phyloP scores from a whole-genome alignment of 2,797 vertebrate genomes.

The Diplodus puntazzo region DNA sequence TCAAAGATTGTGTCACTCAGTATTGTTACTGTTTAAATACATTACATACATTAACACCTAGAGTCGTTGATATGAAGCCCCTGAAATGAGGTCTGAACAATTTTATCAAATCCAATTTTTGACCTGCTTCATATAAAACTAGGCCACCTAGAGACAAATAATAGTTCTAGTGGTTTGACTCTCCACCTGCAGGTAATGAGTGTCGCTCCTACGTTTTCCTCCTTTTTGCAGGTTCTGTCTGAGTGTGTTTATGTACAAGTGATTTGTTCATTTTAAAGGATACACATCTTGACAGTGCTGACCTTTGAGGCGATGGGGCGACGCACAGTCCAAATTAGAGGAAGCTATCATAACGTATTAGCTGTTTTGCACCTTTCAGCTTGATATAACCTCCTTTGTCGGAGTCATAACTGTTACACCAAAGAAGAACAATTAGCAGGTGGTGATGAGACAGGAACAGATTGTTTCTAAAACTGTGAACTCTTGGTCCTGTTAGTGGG shows the following conservation, averaged over 20 bases:
- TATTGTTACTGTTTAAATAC: constrained; percentile 13
- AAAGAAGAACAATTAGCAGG: neutral
- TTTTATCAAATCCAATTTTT: constrained; percentile 8
- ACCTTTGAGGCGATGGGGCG: neutral
- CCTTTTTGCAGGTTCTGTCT: neutral
- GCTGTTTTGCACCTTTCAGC: neutral
- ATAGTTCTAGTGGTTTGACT: constrained; percentile 2
- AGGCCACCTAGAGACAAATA: neutral
- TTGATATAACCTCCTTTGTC: neutral
- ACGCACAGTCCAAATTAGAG: neutral
- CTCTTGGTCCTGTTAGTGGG: too few species aligned
- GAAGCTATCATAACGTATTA: neutral
- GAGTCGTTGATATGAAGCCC: constrained; percentile 25
- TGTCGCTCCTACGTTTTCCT: neutral
- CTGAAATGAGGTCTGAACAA: neutral
- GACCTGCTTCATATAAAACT: neutral
- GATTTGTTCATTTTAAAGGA: neutral
- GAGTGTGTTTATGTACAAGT: neutral
- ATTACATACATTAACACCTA: neutral
- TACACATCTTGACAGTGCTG: neutral
- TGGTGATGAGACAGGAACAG: neutral
- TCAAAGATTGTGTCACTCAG: constrained; percentile 32
- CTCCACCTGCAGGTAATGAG: neutral
- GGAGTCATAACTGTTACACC: neutral
- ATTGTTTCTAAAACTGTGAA: neutral